A percentile compares a stretch with the other conserved stretches of the same genome.
Evolutionary conservation across 2,888 invertebrate species (phyloP).

Genomic region (Seira sanloemensis): DNA sequence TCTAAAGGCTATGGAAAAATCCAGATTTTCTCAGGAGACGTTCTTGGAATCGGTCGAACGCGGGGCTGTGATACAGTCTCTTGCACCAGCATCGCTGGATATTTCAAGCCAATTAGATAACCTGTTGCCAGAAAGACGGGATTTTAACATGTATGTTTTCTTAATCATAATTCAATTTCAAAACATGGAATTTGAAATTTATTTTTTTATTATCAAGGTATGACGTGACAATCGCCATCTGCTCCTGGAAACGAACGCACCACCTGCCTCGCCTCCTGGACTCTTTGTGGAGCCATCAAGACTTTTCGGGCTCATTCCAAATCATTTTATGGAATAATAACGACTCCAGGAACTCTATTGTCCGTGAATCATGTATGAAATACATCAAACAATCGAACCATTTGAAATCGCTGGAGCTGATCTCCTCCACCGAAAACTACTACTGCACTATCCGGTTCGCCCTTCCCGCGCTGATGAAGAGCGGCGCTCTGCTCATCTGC

Average conservation of each 20-base stretch:
- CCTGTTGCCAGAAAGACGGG: background rate
- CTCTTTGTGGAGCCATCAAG: slow-evolving; percentile 57
- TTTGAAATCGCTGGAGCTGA: slow-evolving; percentile 36
- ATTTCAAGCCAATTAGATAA: background rate
- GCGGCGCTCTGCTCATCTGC: slow-evolving; percentile 57
- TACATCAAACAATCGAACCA: slow-evolving; percentile 26
- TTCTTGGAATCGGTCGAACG: slow-evolving; percentile 36
- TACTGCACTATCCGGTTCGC: slow-evolving; percentile 62
- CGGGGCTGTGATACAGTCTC: slow-evolving; percentile 47
- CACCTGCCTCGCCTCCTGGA: slow-evolving; percentile 53
- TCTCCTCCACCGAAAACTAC: slow-evolving; percentile 56
- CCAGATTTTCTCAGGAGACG: slow-evolving; percentile 15
- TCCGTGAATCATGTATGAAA: slow-evolving; percentile 30
- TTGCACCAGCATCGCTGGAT: slow-evolving; percentile 22
- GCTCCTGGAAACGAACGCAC: slow-evolving; percentile 64
- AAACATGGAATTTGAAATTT: background rate
- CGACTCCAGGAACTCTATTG: slow-evolving; percentile 29
- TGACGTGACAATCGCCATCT: slow-evolving; percentile 63
- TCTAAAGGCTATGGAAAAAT: slow-evolving; percentile 59
- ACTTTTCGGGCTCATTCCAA: slow-evolving; percentile 54
- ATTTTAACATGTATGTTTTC: too few relatives aligned
- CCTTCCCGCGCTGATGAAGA: slow-evolving; percentile 58
- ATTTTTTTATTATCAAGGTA: too few relatives aligned
- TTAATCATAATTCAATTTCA: too few relatives aligned
- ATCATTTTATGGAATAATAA: slow-evolving; percentile 68